A percentile compares a stretch with the other conserved stretches of the same genome.
These are phyloP conservation scores for Scyliorhinus canicula DNA, from an alignment of 2,797 vertebrate genomes.

Conservation along the genomic window DNA sequence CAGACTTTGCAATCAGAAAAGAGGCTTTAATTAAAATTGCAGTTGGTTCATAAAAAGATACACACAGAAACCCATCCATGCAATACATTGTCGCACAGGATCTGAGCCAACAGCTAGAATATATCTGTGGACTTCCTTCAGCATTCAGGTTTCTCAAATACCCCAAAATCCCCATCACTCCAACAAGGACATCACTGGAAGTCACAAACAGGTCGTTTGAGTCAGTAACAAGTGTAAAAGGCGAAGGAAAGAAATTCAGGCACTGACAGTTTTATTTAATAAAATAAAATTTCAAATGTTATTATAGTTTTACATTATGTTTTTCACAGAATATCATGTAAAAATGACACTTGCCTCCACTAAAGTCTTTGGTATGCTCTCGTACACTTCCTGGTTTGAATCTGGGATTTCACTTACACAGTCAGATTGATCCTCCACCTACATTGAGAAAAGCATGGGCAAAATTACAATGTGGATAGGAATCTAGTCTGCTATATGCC, in stretches of 20 bases:
- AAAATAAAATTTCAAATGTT: not conserved
- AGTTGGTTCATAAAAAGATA: not conserved
- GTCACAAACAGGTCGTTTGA: not conserved
- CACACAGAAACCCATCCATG: not conserved
- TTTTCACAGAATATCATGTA: not conserved
- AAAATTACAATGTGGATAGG: too few species aligned
- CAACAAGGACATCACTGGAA: not conserved
- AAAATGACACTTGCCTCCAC: slow-evolving; percentile 67
- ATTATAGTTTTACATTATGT: not conserved
- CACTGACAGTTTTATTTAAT: not conserved
- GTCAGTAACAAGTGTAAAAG: not conserved
- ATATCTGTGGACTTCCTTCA: not conserved
- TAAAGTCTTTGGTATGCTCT: slow-evolving; percentile 73
- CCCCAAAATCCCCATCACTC: not conserved
- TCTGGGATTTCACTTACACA: slow-evolving; percentile 65
- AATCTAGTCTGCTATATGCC: not conserved
- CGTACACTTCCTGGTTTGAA: slow-evolving; percentile 53
- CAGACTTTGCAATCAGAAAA: not conserved
- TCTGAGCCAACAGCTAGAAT: not conserved
- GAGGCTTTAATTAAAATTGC: not conserved
- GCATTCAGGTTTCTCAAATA: too few species aligned
- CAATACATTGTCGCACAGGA: not conserved
- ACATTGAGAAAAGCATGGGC: not conserved
- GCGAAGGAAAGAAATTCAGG: not conserved
- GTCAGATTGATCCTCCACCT: slow-evolving; percentile 52